These are phyloP conservation scores for Liasis olivaceus DNA, from an alignment of 2,797 vertebrate genomes.

Conservation along the genomic window DNA sequence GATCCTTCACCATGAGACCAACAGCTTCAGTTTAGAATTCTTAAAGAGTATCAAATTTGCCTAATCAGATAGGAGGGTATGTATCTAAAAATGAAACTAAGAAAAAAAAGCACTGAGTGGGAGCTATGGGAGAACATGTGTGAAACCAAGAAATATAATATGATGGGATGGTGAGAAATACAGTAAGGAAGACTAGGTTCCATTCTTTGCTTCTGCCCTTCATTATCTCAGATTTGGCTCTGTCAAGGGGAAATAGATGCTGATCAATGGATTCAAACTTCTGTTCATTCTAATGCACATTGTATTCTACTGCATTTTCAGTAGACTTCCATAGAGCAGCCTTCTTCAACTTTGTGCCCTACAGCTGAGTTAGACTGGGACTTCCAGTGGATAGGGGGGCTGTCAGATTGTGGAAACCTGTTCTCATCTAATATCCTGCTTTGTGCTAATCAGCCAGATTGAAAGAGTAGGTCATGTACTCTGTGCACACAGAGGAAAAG, in stretches of 20 bases:
- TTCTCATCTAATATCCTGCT: background rate
- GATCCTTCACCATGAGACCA: background rate
- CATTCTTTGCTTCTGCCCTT: background rate
- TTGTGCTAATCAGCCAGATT: background rate
- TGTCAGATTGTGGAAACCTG: background rate
- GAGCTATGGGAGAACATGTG: background rate
- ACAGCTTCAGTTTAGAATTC: background rate
- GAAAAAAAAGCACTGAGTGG: background rate
- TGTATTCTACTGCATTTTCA: background rate
- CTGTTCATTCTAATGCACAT: background rate
- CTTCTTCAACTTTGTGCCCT: background rate
- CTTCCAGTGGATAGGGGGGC: background rate
- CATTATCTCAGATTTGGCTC: constrained; percentile 8
- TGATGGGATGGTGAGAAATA: background rate
- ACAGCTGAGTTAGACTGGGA: background rate
- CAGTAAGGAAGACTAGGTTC: background rate
- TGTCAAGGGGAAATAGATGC: background rate
- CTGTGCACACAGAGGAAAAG: background rate
- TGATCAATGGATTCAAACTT: background rate
- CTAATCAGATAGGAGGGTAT: background rate
- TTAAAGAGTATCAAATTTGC: background rate
- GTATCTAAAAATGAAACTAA: background rate
- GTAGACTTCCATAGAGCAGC: background rate
- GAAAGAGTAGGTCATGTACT: background rate
- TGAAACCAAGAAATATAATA: background rate